Percentiles rank a stretch among this genome's conserved stretches.
Conservation (phyloP, 2,888 invertebrate species). For the Crepidodera aurea region DNA sequence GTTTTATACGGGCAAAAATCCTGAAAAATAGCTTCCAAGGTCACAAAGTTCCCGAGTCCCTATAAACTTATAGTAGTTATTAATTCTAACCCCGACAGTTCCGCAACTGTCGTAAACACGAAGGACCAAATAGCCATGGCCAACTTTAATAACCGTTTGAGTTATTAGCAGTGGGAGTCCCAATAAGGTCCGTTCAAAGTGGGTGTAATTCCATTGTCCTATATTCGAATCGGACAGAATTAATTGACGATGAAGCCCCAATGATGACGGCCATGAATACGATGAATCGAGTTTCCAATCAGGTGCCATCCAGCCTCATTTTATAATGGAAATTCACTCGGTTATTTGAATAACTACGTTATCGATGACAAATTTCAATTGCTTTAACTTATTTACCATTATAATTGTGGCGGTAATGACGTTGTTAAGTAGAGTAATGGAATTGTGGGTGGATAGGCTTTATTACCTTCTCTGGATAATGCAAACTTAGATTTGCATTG, state of each 20-base stretch:
- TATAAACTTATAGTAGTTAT: too few relatives aligned
- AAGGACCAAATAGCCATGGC: conserved; percentile 10
- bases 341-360: neutral
- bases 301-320: conserved; percentile 13
- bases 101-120: neutral
- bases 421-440: neutral
- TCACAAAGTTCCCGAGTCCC: too few relatives aligned
- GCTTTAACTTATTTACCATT: conserved; percentile 10
- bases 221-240: conserved; percentile 23
- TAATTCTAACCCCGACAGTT: neutral
- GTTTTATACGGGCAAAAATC: too few relatives aligned
- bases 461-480: too few relatives aligned
- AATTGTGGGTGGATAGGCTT: neutral
- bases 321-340: conserved; percentile 15
- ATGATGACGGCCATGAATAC: conserved; percentile 26
- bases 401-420: neutral
- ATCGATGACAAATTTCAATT: conserved; percentile 19
- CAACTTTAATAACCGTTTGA: conserved; percentile 33
- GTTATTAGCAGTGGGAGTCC: conserved; percentile 30
- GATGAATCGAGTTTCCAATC: conserved; percentile 21
- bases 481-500: too few relatives aligned
- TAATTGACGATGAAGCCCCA: conserved; percentile 27
- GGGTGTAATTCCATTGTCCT: conserved; percentile 31
- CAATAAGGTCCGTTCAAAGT: conserved; percentile 30
- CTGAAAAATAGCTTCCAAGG: too few relatives aligned